phyloP scores from a whole-genome alignment of 2,113 vertebrate species.

The Mystacornis crossleyi region DNA sequence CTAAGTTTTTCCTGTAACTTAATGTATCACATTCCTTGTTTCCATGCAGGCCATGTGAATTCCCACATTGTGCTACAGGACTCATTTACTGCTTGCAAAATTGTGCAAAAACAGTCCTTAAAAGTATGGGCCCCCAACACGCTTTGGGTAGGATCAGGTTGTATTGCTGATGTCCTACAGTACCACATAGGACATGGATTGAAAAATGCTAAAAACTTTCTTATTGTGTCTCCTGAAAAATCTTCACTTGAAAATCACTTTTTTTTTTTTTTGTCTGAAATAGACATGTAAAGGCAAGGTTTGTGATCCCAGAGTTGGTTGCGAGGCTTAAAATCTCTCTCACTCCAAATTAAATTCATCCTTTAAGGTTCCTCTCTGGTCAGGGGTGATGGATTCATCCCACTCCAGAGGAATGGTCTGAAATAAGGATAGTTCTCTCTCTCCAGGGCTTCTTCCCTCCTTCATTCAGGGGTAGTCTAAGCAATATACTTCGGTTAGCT shows the following conservation, averaged over 20 bases:
- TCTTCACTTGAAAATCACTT: neutral
- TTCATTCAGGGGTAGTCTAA: neutral
- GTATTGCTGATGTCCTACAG: neutral
- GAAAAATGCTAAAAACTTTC: neutral
- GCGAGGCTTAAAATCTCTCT: neutral
- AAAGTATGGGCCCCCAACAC: neutral
- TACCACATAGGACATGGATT: neutral
- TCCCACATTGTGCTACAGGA: neutral
- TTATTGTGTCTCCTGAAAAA: neutral
- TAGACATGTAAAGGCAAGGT: neutral
- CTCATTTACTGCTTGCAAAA: neutral
- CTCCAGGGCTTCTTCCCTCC: neutral
- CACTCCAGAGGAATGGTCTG: neutral
- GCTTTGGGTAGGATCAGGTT: neutral
- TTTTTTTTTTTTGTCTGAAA: neutral
- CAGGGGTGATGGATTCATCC: neutral
- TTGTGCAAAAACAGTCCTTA: neutral
- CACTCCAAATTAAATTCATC: neutral
- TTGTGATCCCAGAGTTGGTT: neutral
- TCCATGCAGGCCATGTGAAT: neutral
- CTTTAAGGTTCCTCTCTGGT: neutral
- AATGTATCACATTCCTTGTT: neutral
- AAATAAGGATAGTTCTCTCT: neutral
- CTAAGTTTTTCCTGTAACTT: neutral
- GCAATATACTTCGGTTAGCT: neutral